Conservation (phyloP, 1,140 invertebrate genomes). For the Heliconius nattereri region DNA sequence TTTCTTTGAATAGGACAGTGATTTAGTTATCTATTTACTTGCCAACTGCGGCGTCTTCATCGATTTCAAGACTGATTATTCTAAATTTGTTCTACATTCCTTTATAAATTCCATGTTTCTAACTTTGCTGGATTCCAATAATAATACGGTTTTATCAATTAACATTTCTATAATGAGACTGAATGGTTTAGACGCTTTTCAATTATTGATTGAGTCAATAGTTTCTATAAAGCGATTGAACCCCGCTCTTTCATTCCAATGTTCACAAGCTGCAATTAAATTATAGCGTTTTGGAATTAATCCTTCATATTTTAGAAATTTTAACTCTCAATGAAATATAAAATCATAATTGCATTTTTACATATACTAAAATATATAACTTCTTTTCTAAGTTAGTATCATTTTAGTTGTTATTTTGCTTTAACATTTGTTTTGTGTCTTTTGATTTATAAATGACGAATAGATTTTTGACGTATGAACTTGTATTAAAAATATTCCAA, state of each 20-base stretch:
- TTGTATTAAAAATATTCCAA: background rate
- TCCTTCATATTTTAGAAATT: constrained; percentile 2
- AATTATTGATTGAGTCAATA: constrained; percentile 72
- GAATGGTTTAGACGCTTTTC: constrained; percentile 62
- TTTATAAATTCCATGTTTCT: constrained; percentile 42
- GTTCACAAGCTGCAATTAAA: constrained; percentile 40
- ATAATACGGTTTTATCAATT: constrained; percentile 25
- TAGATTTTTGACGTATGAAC: constrained; percentile 13
- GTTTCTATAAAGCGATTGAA: constrained; percentile 57
- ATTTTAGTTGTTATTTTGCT: constrained; percentile 63
- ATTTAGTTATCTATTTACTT: constrained; percentile 57
- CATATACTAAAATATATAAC: constrained; percentile 69
- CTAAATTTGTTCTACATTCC: constrained; percentile 71
- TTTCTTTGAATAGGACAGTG: constrained; percentile 60
- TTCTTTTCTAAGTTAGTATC: constrained; percentile 66
- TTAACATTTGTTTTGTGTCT: constrained; percentile 30
- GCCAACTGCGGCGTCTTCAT: constrained; percentile 59
- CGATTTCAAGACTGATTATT: constrained; percentile 76
- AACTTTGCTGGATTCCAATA: constrained; percentile 20
- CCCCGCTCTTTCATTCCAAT: constrained; percentile 47
- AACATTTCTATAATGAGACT: constrained; percentile 57
- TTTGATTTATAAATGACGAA: background rate
- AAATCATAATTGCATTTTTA: background rate
- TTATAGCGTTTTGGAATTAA: constrained; percentile 17
- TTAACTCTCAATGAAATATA: background rate